phyloP scores from a whole-genome alignment of 2,888 invertebrate species.

The Drosophila testacea region DNA sequence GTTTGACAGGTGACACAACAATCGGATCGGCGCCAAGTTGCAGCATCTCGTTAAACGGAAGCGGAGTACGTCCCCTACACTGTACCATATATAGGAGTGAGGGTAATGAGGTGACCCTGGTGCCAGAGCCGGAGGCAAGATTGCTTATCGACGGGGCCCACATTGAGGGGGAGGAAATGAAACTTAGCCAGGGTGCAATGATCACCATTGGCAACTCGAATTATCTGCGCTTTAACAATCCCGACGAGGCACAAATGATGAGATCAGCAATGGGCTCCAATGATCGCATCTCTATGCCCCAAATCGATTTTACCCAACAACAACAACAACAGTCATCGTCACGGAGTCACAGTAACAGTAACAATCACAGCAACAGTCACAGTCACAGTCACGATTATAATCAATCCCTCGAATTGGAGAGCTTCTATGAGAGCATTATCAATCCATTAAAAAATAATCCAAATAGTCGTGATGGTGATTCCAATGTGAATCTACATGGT shows the following conservation, averaged over 20 bases:
- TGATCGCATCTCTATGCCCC: slow-evolving; percentile 91
- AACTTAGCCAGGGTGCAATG: slow-evolving; percentile 95
- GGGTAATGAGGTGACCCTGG: slow-evolving; percentile 92
- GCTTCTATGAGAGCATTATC: slow-evolving; percentile 82
- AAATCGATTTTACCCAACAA: slow-evolving; percentile 88
- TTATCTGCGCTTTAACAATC: slow-evolving; percentile 96
- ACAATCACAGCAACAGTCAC: slow-evolving; percentile 57
- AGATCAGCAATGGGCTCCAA: slow-evolving; percentile 90
- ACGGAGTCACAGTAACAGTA: neutral
- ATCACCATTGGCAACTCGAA: slow-evolving; percentile 95
- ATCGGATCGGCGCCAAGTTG: slow-evolving; percentile 92
- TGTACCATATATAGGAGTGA: slow-evolving; percentile 94
- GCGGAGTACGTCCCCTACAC: slow-evolving; percentile 93
- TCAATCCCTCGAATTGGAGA: slow-evolving; percentile 75
- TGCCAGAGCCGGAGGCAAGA: slow-evolving; percentile 89
- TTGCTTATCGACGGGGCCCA: slow-evolving; percentile 91
- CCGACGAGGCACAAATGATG: slow-evolving; percentile 94
- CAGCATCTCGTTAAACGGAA: slow-evolving; percentile 94
- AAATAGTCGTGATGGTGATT: neutral
- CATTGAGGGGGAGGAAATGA: slow-evolving; percentile 88
- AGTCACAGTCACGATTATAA: slow-evolving; percentile 5
- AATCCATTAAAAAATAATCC: slow-evolving; percentile 54
- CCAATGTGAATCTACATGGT: slow-evolving; percentile 86
- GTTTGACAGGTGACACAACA: slow-evolving; percentile 90
- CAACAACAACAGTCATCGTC: slow-evolving; percentile 41